Base-by-base conservation (phyloP, 2,113 vertebrate species). In the Periophthalmus modestus region DNA sequence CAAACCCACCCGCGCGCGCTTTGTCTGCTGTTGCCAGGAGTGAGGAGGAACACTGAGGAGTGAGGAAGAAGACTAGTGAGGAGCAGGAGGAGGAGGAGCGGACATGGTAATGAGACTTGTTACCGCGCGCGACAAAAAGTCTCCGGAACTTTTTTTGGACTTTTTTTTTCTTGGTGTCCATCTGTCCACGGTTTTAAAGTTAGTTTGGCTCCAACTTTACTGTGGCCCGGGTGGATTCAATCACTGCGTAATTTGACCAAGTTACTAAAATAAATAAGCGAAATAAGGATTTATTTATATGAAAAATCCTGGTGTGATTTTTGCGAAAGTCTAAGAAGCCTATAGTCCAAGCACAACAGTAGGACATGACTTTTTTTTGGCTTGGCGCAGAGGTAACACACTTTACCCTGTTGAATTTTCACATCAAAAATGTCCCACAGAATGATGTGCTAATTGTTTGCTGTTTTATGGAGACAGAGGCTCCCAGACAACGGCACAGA, bases 11-110 rank as follows among this genome's bases (percentile, higher is more conserved):
- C 67, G 91, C 39, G 39, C 39, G 39, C 39, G 39, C 91, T 95
- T 96, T 96, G 94, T 95, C 85, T 86, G 85, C 84, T 86, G 94
- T 95, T 98, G 94, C 94, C 94, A 92, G 93, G 94, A 93, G 89
- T 66, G 87, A 91, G 92, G 81, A 89, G 90, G 93, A 47, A 66
- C 39, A 63, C 34, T 28, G 39, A 92, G 93, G 94, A 93, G 89
- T 66, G 87, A 91, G 92, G 81, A 89, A 90, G 93, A 39, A 63
- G 61, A 63, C 34, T 33, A 63, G 14, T 59, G 74, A 1, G 68
- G 77, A 47, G 78, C 67, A 43, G 73, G 65, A 28, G 72, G 85
- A 87, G 90, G 71, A 82, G 88, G 34, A 78, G 89, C 80, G 46
- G 82, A 84, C 91, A 88, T 92, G 92, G 93, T 94, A 95, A 94